These are phyloP conservation scores for Drosophila santomea DNA, from an alignment of 1,140 invertebrate species.

Conservation along the genomic window DNA sequence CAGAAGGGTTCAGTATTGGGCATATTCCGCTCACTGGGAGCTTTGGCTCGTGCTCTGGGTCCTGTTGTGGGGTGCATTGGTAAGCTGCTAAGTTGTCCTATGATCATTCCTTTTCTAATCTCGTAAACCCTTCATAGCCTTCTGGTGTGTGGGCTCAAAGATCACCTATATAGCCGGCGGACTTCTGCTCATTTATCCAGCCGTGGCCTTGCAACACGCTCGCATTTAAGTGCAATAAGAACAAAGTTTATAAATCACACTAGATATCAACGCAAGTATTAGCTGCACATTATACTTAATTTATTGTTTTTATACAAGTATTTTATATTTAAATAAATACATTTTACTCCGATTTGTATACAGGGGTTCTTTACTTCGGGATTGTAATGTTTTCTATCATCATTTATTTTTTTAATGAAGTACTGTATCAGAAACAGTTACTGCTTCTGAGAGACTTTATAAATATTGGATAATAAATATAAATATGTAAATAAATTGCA, in stretches of 20 bases:
- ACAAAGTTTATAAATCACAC: slow-evolving; percentile 36
- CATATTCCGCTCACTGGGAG: slow-evolving; percentile 96
- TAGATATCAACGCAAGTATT: slow-evolving; percentile 60
- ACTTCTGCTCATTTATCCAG: slow-evolving; percentile 88
- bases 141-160: slow-evolving; percentile 92
- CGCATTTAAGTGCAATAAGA: slow-evolving; percentile 55
- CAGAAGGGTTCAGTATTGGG: slow-evolving; percentile 97
- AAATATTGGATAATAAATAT: too few relatives aligned
- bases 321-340: slow-evolving; percentile 43
- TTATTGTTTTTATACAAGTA: slow-evolving; percentile 48
- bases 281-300: slow-evolving; percentile 61
- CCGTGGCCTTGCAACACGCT: slow-evolving; percentile 86
- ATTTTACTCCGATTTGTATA: slow-evolving; percentile 24
- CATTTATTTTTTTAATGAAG: too few relatives aligned
- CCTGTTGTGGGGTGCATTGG: slow-evolving; percentile 93
- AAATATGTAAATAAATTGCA: too few relatives aligned
- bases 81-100: slow-evolving; percentile 69
- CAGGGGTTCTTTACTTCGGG: too few relatives aligned
- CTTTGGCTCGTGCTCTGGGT: slow-evolving; percentile 95
- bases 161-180: slow-evolving; percentile 91
- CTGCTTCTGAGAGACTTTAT: too few relatives aligned
- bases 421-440: too few relatives aligned
- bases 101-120: not conserved
- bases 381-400: too few relatives aligned
- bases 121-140: slow-evolving; percentile 86